Conservation (phyloP, 2,797 vertebrate species). For the Sebastes hubbsi region DNA sequence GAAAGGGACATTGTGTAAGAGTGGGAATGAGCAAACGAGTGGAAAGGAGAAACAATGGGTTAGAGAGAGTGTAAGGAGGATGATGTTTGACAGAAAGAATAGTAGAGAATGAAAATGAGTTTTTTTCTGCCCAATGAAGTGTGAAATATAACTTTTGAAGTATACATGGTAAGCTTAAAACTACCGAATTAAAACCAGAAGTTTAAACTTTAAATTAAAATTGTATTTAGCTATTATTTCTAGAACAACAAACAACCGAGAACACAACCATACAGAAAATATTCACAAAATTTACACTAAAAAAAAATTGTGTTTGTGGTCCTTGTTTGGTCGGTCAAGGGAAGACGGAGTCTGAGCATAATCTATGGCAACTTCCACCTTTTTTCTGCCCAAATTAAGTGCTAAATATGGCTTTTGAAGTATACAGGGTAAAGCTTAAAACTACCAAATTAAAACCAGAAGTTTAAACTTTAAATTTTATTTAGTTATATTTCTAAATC, state of each 20-base stretch:
- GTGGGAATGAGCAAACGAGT: not conserved
- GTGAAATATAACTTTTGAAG: not conserved
- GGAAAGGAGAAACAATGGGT: not conserved
- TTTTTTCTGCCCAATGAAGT: too few relatives aligned
- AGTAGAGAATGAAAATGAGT: not conserved
- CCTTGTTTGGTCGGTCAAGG: slow-evolving; percentile 14
- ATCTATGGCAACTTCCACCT: too few relatives aligned
- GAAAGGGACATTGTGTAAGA: not conserved
- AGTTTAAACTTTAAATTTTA: not conserved
- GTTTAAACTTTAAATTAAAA: not conserved
- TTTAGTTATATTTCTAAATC: not conserved
- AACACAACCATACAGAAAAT: not conserved
- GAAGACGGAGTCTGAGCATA: not conserved
- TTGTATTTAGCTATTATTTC: not conserved
- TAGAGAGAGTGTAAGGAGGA: not conserved
- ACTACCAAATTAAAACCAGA: not conserved
- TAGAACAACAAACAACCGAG: not conserved
- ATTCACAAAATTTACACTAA: not conserved
- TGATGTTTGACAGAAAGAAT: not conserved
- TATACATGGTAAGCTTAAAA: not conserved
- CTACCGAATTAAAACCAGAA: not conserved
- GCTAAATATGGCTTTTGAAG: not conserved
- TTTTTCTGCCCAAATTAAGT: too few relatives aligned
- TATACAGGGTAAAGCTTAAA: not conserved
- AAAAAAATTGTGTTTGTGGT: slow-evolving; percentile 19